phyloP scores from a whole-genome alignment of 2,888 invertebrate species.

The Amaurobius ferox region DNA sequence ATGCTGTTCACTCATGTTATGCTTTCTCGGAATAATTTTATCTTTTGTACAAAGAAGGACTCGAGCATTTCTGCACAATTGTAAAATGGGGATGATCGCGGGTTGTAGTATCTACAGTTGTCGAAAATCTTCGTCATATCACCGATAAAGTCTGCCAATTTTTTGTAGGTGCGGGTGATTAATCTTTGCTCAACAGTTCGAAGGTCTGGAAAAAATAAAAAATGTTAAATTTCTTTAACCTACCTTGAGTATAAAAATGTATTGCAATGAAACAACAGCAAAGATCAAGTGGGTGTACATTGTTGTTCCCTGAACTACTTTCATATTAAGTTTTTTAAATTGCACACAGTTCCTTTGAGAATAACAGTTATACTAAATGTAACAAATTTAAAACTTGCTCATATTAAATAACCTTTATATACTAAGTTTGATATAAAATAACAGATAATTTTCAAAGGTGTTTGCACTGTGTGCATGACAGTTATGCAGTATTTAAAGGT shows the following conservation, averaged over 20 bases:
- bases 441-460: too few relatives aligned
- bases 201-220: slow-evolving; percentile 84
- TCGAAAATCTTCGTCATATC: slow-evolving; percentile 99
- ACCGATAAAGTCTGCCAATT: slow-evolving; percentile 95
- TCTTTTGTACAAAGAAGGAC: slow-evolving; percentile 95
- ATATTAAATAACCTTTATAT: too few relatives aligned
- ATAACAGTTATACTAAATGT: too few relatives aligned
- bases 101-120: slow-evolving; percentile 98
- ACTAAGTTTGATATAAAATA: too few relatives aligned
- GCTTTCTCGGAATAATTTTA: slow-evolving; percentile 78
- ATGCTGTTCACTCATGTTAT: slow-evolving; percentile 63
- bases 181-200: slow-evolving; percentile 93
- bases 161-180: slow-evolving; percentile 88
- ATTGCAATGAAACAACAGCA: too few relatives aligned
- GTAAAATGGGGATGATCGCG: slow-evolving; percentile 95
- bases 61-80: slow-evolving; percentile 97
- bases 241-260: background rate
- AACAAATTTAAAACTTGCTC: too few relatives aligned
- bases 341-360: too few relatives aligned
- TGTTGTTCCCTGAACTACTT: too few relatives aligned
- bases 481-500: too few relatives aligned
- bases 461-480: too few relatives aligned
- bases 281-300: too few relatives aligned
- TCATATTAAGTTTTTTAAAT: too few relatives aligned
- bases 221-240: background rate